These are phyloP conservation scores for Meta bourneti DNA, from an alignment of 2,888 invertebrate genomes.

Conservation along the genomic window DNA sequence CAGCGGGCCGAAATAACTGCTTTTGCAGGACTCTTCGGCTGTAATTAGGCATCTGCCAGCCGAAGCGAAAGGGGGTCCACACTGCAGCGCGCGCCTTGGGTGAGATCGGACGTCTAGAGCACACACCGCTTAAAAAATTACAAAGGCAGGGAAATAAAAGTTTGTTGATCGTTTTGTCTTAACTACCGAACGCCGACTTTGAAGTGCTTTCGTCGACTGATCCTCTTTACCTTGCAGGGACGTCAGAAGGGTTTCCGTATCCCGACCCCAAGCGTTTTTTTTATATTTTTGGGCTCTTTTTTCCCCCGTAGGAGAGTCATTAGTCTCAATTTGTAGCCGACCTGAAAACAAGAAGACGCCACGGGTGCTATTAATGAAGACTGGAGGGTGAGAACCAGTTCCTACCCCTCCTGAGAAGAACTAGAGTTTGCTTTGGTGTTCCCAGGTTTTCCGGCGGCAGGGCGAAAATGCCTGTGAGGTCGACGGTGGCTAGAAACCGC, in stretches of 20 bases:
- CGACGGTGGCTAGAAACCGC: neutral
- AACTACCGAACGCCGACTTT: constrained; percentile 19
- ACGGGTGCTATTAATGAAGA: constrained; percentile 57
- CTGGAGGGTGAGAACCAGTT: neutral
- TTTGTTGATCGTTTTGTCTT: constrained; percentile 27
- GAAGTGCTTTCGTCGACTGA: constrained; percentile 6
- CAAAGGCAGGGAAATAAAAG: constrained; percentile 1
- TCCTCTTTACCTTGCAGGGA: neutral
- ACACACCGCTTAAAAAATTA: constrained; percentile 26
- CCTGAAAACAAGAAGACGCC: constrained; percentile 71
- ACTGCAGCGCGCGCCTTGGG: neutral
- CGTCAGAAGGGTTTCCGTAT: constrained; percentile 1
- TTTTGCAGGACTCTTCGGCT: constrained; percentile 11
- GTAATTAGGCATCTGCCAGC: constrained; percentile 36
- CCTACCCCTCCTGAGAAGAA: neutral
- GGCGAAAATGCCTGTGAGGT: constrained; percentile 16
- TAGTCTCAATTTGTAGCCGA: constrained; percentile 73
- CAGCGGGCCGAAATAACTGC: constrained; percentile 1
- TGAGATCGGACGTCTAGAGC: neutral
- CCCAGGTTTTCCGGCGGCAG: neutral
- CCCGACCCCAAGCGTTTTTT: constrained; percentile 8
- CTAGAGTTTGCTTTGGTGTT: neutral
- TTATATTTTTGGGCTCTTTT: constrained; percentile 12
- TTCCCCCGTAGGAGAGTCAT: constrained; percentile 48
- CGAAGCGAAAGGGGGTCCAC: neutral